phyloP scores from a whole-genome alignment of 2,797 vertebrate genomes.

The Peromyscus attwateri region DNA sequence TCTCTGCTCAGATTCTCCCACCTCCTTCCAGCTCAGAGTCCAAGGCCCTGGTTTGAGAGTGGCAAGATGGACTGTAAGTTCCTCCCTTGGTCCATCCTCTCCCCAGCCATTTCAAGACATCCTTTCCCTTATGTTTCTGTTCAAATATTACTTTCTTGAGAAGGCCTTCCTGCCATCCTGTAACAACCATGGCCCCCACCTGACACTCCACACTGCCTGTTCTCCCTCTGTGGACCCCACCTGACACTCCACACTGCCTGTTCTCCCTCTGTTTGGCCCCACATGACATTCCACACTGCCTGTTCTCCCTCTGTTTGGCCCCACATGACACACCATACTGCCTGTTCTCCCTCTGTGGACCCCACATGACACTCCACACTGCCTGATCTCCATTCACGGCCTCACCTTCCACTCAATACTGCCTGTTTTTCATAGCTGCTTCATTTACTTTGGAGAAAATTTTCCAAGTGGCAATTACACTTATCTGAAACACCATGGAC shows the following conservation, averaged over 20 bases:
- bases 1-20: not conserved
- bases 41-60: not conserved
- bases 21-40: not conserved
- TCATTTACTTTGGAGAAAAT: not conserved
- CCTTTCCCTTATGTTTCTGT: not conserved
- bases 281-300: too few relatives aligned
- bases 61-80: not conserved
- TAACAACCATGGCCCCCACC: not conserved
- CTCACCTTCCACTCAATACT: not conserved
- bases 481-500: not conserved
- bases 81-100: not conserved
- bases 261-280: too few relatives aligned
- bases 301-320: too few relatives aligned
- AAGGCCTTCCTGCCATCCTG: not conserved
- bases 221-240: not conserved
- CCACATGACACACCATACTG: too few relatives aligned
- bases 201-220: not conserved
- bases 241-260: too few relatives aligned
- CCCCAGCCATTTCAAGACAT: not conserved
- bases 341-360: too few relatives aligned
- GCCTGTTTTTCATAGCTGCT: not conserved
- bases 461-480: not conserved
- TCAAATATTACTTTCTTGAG: not conserved
- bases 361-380: not conserved
- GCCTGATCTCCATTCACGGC: not conserved